Base-by-base conservation (phyloP, 2,797 vertebrate genomes). In the Erethizon dorsatum region DNA sequence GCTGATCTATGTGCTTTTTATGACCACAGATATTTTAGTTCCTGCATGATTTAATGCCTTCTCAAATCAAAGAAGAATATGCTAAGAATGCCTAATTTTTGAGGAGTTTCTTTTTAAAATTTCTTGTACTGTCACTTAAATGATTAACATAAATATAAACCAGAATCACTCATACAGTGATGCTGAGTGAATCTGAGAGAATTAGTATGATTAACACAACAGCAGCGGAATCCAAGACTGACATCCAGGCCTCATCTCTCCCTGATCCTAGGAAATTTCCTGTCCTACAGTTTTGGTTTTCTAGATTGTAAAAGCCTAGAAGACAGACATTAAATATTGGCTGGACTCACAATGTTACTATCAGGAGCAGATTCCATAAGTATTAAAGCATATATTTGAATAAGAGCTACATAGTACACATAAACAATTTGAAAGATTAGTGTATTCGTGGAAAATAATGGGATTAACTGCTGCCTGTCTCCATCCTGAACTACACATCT, bases 1-100 rank as follows among this genome's bases (percentile, higher is more conserved):
- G 26, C 0, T 94, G 56, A 92, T 83, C 71, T 33, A 63, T 69
- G 33, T 95, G 37, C 15, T 92, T 96, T 97, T 96, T 88, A 96
- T 17, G 59, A 90, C 37, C 20, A 80, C 6, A 61, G 28, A 63
- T 50, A 93, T 15, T 95, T 61, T 83, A 71, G 18, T 45, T 93
- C 5, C 20, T 90, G 12, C 56, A 61, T 78, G 45, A 82, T 52
- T 41, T 91, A 86, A 24, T 67, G 41, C 13, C 17, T 84, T 84
- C 61, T 73, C 22, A 90, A 77, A 83, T 47, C 41, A 91, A 59
- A 47, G 0, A 95, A 71, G 3, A 93, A 85, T 45, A 73, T 83
- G 28, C 4, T 61, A 63, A 77, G 78, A 90, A 83, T 65, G 17
- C 24, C 26, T 87, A 0, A 41, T 80, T 37, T 86, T 61, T 89